phyloP scores from a whole-genome alignment of 2,888 invertebrate genomes.

The Netelia virgata region DNA sequence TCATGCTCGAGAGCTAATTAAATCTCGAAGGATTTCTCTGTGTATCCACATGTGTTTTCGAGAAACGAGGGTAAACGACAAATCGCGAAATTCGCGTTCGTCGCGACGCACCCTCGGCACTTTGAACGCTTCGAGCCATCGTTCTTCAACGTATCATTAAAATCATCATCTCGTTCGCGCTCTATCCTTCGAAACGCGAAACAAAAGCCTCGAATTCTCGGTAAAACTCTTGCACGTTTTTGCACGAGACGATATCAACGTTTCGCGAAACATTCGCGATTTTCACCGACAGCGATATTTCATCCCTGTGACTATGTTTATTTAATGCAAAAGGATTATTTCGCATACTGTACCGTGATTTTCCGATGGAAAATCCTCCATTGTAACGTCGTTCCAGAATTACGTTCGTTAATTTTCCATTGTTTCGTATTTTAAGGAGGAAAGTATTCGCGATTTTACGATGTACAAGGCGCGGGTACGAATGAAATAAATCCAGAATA shows the following conservation, averaged over 20 bases:
- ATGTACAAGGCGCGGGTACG: background rate
- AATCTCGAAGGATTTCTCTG: constrained; percentile 64
- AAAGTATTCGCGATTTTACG: background rate
- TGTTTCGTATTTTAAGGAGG: background rate
- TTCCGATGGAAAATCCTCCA: background rate
- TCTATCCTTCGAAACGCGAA: background rate
- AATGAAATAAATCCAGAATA: background rate
- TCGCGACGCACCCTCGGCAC: too few species aligned
- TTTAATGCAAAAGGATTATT: background rate
- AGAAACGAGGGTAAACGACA: constrained; percentile 39
- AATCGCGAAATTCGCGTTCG: constrained; percentile 25
- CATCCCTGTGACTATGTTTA: background rate
- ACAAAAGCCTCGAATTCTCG: too few species aligned
- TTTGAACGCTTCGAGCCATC: background rate
- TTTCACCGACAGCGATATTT: background rate
- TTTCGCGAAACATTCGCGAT: background rate
- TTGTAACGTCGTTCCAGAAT: background rate
- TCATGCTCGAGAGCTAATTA: constrained; percentile 62
- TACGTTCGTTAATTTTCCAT: too few species aligned
- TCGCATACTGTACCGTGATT: background rate
- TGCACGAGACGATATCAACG: background rate
- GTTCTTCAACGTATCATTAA: constrained; percentile 26
- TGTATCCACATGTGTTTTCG: constrained; percentile 14
- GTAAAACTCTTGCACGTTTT: background rate
- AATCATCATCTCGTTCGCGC: constrained; percentile 25